These are phyloP conservation scores for Gallinago solitaria DNA, from an alignment of 2,797 vertebrate genomes.

Conservation along the genomic window DNA sequence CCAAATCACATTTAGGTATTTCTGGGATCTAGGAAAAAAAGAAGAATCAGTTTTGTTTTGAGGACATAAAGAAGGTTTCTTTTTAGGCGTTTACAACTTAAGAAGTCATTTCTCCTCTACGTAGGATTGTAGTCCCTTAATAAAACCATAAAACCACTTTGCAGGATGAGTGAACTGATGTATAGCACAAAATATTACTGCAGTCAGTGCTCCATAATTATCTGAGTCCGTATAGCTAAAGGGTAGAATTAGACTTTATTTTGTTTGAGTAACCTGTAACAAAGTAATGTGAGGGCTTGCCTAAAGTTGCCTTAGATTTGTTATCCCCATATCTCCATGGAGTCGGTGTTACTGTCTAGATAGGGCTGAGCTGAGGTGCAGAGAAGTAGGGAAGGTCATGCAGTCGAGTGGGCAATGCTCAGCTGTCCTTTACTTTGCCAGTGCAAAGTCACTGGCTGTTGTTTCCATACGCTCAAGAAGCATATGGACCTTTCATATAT, in stretches of 20 bases:
- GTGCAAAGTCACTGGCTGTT: not conserved
- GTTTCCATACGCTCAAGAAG: not conserved
- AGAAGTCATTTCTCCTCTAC: not conserved
- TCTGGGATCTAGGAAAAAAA: not conserved
- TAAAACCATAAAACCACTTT: not conserved
- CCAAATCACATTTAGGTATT: not conserved
- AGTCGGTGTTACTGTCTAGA: accelerated
- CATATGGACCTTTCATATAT: not conserved
- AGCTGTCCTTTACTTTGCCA: not conserved
- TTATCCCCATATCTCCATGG: not conserved
- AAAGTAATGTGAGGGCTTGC: not conserved
- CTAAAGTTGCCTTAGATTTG: accelerated
- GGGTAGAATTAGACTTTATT: not conserved
- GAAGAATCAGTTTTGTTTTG: not conserved
- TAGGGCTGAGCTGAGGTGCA: not conserved
- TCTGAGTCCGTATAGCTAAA: not conserved
- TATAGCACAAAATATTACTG: not conserved
- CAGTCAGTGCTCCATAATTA: not conserved
- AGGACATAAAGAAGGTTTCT: not conserved
- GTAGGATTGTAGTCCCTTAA: not conserved
- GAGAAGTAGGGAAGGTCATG: not conserved
- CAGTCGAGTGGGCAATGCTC: not conserved
- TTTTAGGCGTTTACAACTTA: not conserved
- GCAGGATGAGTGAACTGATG: not conserved
- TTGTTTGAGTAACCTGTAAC: not conserved